Evolutionary conservation across 2,113 vertebrate genomes (phyloP).

Genomic region (Cyprinodon variegatus): DNA sequence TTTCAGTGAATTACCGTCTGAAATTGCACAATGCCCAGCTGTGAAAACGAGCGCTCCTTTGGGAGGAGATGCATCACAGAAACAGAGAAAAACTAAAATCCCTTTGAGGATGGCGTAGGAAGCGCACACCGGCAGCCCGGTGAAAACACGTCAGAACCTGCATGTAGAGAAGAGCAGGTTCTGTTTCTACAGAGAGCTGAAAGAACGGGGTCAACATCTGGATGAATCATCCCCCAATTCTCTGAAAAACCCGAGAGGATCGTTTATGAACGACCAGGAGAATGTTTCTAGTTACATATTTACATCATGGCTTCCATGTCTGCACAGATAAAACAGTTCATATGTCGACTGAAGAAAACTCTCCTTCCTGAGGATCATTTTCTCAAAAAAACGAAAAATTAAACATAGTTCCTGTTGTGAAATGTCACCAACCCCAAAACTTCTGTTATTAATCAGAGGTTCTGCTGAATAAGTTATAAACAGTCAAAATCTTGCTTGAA

Average conservation of each 20-base stretch:
- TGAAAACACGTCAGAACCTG: not conserved
- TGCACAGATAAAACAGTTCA: conserved; percentile 11
- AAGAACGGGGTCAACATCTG: not conserved
- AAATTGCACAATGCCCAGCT: conserved; percentile 70
- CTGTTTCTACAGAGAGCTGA: not conserved
- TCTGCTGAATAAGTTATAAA: too few relatives aligned
- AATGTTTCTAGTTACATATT: not conserved
- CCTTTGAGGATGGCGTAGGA: not conserved
- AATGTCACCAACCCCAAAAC: too few relatives aligned
- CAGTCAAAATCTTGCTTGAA: too few relatives aligned
- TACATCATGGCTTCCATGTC: not conserved
- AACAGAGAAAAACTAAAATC: conserved; percentile 18
- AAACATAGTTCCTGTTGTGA: not conserved
- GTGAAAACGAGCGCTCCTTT: conserved; percentile 24
- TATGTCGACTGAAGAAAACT: not conserved
- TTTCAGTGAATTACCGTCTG: conserved; percentile 24
- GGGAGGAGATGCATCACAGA: not conserved
- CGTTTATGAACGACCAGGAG: not conserved
- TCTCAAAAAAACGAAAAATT: not conserved
- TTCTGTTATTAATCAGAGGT: too few relatives aligned
- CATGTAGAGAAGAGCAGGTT: not conserved
- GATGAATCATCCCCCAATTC: conserved; percentile 1
- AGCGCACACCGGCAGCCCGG: not conserved
- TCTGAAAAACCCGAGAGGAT: too few relatives aligned
- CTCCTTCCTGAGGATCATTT: not conserved